Evolutionary conservation across 2,797 vertebrate species (phyloP), one percentile per base, ranked within the genome.

Genomic region (Oreonectes daqikongensis): DNA sequence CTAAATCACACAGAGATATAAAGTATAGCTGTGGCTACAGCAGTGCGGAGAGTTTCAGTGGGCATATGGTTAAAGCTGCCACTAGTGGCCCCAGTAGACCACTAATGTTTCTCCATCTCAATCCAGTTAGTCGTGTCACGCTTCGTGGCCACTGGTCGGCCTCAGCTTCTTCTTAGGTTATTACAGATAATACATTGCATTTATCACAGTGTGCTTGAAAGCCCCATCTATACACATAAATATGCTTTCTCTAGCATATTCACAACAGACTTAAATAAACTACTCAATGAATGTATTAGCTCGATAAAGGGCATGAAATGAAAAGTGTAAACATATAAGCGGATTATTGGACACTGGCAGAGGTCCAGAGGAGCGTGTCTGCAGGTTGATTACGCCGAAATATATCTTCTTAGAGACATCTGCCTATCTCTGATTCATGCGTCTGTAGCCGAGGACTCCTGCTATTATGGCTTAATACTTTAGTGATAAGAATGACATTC

Each of bases 51-150:
- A 4, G 15, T 20, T 50, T 50, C 18, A 9, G 48, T 72, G 18
- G 5, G 38, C 55, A 72, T 24, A 46, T 60, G 40, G 69, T 32
- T 46, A 60, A 46, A 72, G 48, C 42, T 17, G 26, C 10, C 17
- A 46, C 24, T 46, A 30, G 28, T 32, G 24, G 38, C 69, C 40
- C 55, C 4, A 26, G 40, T 22, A 60, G 18, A 60, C 20, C 40
- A 22, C 26, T 17, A 44, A n/a, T 60, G 55, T 32, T 28, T 60
- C 40, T 72, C 55, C 40, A 60, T 72, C 30, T 72, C 55, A 72
- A 60, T 60, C 55, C 18, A 30, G 26, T 72, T 72, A 72, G 55
- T 9, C 7, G 55, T 72, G 55, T 60, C 69, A 60, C 9, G 53
- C 68, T 70, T 9, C 42, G 20, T 12, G 48, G 50, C 9, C 1